phyloP scores from a whole-genome alignment of 2,113 vertebrate species.

The Marmota flaviventris region DNA sequence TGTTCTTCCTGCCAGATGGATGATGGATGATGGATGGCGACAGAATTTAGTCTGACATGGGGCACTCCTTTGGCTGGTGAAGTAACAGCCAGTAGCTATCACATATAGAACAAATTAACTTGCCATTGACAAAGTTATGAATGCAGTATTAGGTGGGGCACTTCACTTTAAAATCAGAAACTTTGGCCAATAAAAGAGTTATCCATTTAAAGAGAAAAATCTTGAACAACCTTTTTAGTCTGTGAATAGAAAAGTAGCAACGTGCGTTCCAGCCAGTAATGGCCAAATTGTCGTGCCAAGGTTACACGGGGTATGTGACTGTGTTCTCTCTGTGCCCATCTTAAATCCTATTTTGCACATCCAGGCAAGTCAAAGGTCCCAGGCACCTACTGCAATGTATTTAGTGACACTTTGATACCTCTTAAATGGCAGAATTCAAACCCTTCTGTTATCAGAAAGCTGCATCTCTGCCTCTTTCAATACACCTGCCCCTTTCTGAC shows the following conservation, averaged over 20 bases:
- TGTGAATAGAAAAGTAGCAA: not conserved
- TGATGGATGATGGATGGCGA: not conserved
- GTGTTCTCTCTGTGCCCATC: not conserved
- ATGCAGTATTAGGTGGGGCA: not conserved
- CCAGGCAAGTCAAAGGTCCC: not conserved
- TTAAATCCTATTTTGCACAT: not conserved
- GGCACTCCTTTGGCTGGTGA: not conserved
- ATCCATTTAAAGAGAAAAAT: not conserved
- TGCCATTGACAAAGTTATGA: not conserved
- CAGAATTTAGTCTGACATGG: not conserved
- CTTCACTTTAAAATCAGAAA: not conserved
- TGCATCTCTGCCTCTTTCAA: not conserved
- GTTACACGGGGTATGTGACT: not conserved
- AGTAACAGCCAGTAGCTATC: not conserved
- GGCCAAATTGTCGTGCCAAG: not conserved
- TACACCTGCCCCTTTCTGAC: not conserved
- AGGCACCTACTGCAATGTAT: not conserved
- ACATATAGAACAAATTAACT: not conserved
- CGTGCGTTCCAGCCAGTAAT: not conserved
- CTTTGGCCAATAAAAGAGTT: not conserved
- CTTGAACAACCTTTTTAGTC: not conserved
- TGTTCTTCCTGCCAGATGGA: not conserved
- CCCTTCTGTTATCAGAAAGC: not conserved
- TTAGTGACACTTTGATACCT: not conserved
- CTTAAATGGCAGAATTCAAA: not conserved